phyloP scores from a whole-genome alignment of 1,140 invertebrate genomes.

The Atta texana region DNA sequence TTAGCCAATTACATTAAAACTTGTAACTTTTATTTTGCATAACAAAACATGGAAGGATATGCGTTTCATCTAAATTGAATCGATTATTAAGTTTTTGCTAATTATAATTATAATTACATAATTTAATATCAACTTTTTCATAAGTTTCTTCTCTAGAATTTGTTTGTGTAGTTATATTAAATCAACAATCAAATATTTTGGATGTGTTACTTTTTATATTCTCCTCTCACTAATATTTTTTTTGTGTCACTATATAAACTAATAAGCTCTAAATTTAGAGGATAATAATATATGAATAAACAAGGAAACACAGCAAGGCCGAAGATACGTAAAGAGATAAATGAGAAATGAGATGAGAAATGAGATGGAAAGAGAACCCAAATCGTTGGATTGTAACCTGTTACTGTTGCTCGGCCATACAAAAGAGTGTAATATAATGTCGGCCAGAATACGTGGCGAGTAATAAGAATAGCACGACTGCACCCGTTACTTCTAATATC shows the following conservation, averaged over 20 bases:
- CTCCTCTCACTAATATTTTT: not conserved
- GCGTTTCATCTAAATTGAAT: too few relatives aligned
- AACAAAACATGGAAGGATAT: too few relatives aligned
- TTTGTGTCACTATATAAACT: not conserved
- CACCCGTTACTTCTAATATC: slow-evolving; percentile 50
- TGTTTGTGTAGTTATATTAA: too few relatives aligned
- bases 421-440: slow-evolving; percentile 56
- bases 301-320: not conserved
- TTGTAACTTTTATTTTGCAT: not conserved
- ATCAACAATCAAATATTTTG: not conserved
- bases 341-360: slow-evolving; percentile 8
- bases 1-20: not conserved
- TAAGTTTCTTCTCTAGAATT: too few relatives aligned
- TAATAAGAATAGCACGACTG: slow-evolving; percentile 45
- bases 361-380: slow-evolving; percentile 9
- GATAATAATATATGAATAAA: not conserved
- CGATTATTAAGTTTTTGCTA: too few relatives aligned
- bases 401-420: not conserved
- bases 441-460: slow-evolving; percentile 16
- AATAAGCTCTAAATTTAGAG: slow-evolving; percentile 7
- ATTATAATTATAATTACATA: too few relatives aligned
- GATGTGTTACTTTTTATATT: not conserved
- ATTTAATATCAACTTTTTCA: too few relatives aligned
- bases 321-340: not conserved
- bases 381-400: slow-evolving; percentile 46